phyloP scores from a whole-genome alignment of 2,797 vertebrate species.

The Neosilurus hyrtlii region DNA sequence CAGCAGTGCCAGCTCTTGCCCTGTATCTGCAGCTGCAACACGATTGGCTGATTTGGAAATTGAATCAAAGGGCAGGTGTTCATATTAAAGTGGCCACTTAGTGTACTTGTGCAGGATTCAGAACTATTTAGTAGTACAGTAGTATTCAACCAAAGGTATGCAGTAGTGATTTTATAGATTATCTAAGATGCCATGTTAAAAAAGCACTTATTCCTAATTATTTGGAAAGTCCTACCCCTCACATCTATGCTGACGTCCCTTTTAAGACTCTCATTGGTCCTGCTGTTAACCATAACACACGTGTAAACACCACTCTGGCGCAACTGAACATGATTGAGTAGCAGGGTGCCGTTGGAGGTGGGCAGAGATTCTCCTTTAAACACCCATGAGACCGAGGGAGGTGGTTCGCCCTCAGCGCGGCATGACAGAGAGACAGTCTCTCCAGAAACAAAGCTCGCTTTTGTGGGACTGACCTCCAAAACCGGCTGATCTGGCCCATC shows the following conservation, averaged over 20 bases:
- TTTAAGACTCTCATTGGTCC: conserved; percentile 52
- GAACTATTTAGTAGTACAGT: not conserved
- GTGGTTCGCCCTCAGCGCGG: conserved; percentile 68
- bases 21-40: not conserved
- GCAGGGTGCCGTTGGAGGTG: conserved; percentile 60
- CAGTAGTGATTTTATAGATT: too few relatives aligned
- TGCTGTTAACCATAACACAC: conserved; percentile 68
- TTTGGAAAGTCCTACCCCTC: conserved; percentile 65
- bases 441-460: conserved; percentile 61
- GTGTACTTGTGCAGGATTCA: not conserved
- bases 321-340: conserved; percentile 62
- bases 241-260: conserved; percentile 64
- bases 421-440: conserved; percentile 70
- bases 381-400: conserved; percentile 69
- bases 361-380: conserved; percentile 61
- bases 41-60: not conserved
- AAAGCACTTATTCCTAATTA: not conserved
- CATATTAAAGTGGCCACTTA: not conserved
- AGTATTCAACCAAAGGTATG: not conserved
- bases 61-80: not conserved
- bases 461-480: conserved; percentile 58
- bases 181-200: not conserved
- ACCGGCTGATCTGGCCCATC: conserved; percentile 78
- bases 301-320: conserved; percentile 76
- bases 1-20: not conserved